These are phyloP conservation scores for Megalops atlanticus DNA, from an alignment of 2,113 vertebrate species.

Conservation along the genomic window DNA sequence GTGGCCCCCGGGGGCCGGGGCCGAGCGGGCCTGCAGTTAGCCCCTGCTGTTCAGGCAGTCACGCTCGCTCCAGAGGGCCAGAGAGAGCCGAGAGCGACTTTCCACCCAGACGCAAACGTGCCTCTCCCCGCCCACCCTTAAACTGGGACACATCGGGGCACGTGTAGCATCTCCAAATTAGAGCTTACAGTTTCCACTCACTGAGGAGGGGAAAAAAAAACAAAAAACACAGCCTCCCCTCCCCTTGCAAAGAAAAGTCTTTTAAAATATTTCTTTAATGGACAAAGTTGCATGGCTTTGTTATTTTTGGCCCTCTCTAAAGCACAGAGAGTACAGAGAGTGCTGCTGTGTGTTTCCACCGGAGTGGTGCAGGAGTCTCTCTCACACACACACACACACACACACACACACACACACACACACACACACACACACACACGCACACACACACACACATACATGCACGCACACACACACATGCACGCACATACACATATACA, in stretches of 20 bases:
- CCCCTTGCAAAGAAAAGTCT: background rate
- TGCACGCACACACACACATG: constrained; percentile 16
- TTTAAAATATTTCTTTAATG: background rate
- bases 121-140: background rate
- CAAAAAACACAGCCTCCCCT: background rate
- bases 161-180: background rate
- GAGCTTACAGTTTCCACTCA: background rate
- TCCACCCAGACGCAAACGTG: background rate
- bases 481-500: constrained; percentile 23
- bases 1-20: too few species aligned
- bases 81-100: too few species aligned
- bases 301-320: background rate
- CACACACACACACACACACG: constrained; percentile 32
- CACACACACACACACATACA: background rate
- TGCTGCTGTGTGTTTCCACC: background rate
- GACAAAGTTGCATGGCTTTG: background rate
- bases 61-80: too few species aligned
- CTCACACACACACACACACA: background rate
- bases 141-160: background rate
- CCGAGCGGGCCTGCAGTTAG: too few species aligned
- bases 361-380: background rate
- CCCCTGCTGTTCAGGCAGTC: too few species aligned
- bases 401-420: constrained; percentile 23
- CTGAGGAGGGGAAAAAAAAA: too few species aligned
- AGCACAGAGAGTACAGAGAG: background rate